Evolutionary conservation across 92 coral and sea anemone species (phyloP).

Genomic region (Bergia sp.): DNA sequence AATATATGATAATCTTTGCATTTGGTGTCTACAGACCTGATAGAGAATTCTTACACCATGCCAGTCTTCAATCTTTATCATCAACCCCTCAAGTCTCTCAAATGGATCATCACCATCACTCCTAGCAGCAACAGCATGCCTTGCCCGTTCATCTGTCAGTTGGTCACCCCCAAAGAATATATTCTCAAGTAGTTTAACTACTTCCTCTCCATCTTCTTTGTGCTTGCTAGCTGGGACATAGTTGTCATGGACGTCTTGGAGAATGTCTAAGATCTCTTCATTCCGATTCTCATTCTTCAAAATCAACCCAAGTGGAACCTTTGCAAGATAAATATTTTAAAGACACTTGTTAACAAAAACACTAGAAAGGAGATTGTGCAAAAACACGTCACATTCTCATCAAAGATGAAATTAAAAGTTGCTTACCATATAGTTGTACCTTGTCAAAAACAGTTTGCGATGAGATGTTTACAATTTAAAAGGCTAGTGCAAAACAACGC

Average conservation of each 20-base stretch:
- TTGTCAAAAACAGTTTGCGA: too few species aligned
- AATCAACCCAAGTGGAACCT: constrained; percentile 60
- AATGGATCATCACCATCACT: constrained; percentile 48
- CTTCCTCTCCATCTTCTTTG: constrained; percentile 21
- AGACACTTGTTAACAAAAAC: too few species aligned
- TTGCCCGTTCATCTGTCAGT: constrained; percentile 52
- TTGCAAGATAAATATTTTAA: too few species aligned
- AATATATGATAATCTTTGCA: too few species aligned
- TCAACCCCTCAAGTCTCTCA: constrained; percentile 60
- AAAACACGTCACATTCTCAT: too few species aligned
- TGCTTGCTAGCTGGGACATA: constrained; percentile 44
- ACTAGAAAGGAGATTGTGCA: too few species aligned
- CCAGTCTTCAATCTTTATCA: constrained; percentile 58
- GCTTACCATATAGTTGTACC: too few species aligned
- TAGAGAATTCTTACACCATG: constrained; percentile 63
- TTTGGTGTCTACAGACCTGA: constrained; percentile 41
- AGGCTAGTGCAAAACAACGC: too few species aligned
- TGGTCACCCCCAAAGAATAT: constrained; percentile 55
- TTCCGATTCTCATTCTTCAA: constrained; percentile 59
- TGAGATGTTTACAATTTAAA: too few species aligned
- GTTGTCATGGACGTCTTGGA: constrained; percentile 56
- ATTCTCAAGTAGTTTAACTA: neutral
- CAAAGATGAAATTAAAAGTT: too few species aligned
- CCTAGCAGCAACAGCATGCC: constrained; percentile 32
- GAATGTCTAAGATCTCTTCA: constrained; percentile 61